Base-by-base conservation (phyloP, 2,797 vertebrate genomes). In the Acropternis orthonyx region DNA sequence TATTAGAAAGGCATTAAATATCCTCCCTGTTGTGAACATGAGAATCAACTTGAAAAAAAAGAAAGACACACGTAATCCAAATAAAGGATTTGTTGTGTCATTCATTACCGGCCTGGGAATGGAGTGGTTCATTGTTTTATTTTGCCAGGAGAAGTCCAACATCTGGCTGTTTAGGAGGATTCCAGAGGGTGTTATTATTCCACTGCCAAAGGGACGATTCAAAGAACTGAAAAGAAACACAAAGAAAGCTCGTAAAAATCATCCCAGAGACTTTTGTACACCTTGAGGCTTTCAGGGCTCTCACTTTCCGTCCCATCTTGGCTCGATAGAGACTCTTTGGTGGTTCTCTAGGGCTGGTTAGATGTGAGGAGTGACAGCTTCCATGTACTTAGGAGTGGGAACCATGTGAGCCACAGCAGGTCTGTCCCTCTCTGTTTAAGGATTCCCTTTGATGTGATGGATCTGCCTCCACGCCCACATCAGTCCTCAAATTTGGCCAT, bases 161-260 rank as follows among this genome's bases (percentile, higher is more conserved):
- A 99, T 99, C 97, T 99, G 99, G 96, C 99, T 99, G 96, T 99
- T 99, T 46, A 99, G 97, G 65, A 99, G 98, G 89, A 99, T 98
- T 92, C 99, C 99, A 16, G 99, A 99, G 30, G 98, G 96, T 24
- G 99, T 99, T 95, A 99, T 97, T 81, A 99, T 99, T 72, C 98
- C 97, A 52, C 99, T 99, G 89, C 99, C 99, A 92, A 99, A 99
- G 9, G 99, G 99, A 94, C 98, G 99, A 97, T 99, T 99, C 84
- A 99, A 95, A 51, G 99, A 99, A 97, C 99, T 99, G 94, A 75
- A 93, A 79, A 85, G 43, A 69, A 92, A 78, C 36, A 54, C 1
- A 4, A 88, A 74, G 24, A 79, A 80, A 77, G 22, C 30, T 72
- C 28, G 32, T 37, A 8, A 83, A 63, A 82, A 49, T 14, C 14